phyloP scores from a whole-genome alignment of 2,888 invertebrate genomes.

The Hirtodrosophila alboralis region DNA sequence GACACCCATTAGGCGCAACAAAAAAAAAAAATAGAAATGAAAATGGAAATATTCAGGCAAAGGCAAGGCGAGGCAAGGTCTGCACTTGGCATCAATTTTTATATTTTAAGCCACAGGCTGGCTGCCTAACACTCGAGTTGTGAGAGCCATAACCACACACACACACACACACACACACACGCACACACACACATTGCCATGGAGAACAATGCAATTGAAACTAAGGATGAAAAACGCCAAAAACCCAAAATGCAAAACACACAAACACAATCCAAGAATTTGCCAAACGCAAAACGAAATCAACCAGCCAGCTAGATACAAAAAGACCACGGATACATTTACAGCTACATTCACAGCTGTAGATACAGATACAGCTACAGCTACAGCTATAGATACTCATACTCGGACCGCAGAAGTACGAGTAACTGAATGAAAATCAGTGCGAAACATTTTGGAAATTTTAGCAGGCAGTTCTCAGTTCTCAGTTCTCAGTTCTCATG shows the following conservation, averaged over 20 bases:
- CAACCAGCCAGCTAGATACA: slow-evolving; percentile 31
- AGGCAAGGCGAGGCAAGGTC: slow-evolving; percentile 46
- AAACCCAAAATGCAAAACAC: slow-evolving; percentile 55
- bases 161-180: slow-evolving; percentile 11
- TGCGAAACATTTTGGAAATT: slow-evolving; percentile 63
- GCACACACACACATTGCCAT: slow-evolving; percentile 2
- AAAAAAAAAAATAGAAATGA: slow-evolving; percentile 40
- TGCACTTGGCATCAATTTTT: slow-evolving; percentile 77
- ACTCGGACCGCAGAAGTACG: slow-evolving; percentile 1
- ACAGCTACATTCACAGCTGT: slow-evolving; percentile 5
- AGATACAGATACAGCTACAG: slow-evolving; percentile 4
- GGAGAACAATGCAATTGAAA: slow-evolving; percentile 75
- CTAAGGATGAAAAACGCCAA: slow-evolving; percentile 52
- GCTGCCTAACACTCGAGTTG: slow-evolving; percentile 65
- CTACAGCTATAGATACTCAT: slow-evolving; percentile 5
- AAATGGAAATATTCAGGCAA: slow-evolving; percentile 23
- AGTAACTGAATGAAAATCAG: slow-evolving; percentile 69
- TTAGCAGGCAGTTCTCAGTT: slow-evolving; percentile 42
- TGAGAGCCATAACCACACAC: slow-evolving; percentile 19
- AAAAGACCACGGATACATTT: slow-evolving; percentile 22
- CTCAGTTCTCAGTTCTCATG: too few relatives aligned
- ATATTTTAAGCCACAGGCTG: slow-evolving; percentile 72
- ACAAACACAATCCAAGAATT: slow-evolving; percentile 57
- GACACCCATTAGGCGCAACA: slow-evolving; percentile 69
- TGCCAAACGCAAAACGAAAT: slow-evolving; percentile 58